These are phyloP conservation scores for Pleuronectes platessa DNA, from an alignment of 2,113 vertebrate genomes.

Conservation along the genomic window DNA sequence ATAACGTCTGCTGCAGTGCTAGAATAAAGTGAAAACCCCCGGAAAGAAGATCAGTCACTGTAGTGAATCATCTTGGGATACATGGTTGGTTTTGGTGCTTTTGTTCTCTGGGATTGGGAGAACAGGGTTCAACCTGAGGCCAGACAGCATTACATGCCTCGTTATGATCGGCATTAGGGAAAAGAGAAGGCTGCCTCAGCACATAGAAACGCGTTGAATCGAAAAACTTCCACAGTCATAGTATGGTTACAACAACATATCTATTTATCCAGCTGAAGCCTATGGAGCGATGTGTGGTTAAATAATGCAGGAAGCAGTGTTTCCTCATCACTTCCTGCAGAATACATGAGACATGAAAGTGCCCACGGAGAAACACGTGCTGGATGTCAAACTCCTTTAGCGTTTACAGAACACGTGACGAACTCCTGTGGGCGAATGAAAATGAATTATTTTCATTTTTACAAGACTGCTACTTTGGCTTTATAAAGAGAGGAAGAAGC, in stretches of 20 bases:
- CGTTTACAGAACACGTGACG: conserved; percentile 13
- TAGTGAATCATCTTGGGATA: conserved; percentile 24
- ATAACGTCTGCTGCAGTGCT: neutral
- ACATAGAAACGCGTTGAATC: neutral
- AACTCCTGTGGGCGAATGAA: neutral
- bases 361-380: conserved; percentile 31
- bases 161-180: neutral
- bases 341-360: conserved; percentile 43
- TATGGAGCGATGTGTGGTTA: neutral
- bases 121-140: conserved; percentile 21
- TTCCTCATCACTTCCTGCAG: conserved; percentile 23
- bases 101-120: conserved; percentile 17
- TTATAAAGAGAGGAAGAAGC: neutral
- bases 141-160: neutral
- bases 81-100: conserved; percentile 8
- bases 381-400: conserved; percentile 14
- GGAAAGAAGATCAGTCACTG: conserved; percentile 5
- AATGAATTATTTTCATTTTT: too few species aligned
- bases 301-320: conserved; percentile 31
- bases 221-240: neutral
- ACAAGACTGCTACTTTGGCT: neutral
- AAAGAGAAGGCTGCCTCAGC: conserved; percentile 6
- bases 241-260: neutral
- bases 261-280: neutral
- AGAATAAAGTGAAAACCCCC: conserved; percentile 4